phyloP scores from a whole-genome alignment of 2,113 vertebrate genomes.

The Cephalopholis sonnerati region DNA sequence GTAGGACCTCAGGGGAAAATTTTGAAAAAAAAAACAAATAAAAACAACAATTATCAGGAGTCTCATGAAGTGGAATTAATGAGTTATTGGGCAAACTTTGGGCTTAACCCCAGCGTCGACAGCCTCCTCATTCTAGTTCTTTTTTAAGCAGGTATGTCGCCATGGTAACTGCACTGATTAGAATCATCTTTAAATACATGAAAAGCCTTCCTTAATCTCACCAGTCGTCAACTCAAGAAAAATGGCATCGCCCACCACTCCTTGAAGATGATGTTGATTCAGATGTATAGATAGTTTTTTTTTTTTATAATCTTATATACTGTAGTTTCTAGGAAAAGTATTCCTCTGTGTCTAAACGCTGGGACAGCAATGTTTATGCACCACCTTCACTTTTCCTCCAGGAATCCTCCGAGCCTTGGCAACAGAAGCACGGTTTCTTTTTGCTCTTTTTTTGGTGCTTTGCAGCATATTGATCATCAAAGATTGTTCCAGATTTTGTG shows the following conservation, averaged over 20 bases:
- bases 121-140: slow-evolving; percentile 1
- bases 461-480: slow-evolving; percentile 5
- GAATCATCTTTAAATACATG: slow-evolving; percentile 51
- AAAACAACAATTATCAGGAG: not conserved
- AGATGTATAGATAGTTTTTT: slow-evolving; percentile 19
- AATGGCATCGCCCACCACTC: slow-evolving; percentile 18
- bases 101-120: not conserved
- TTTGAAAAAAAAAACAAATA: no score
- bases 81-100: slow-evolving; percentile 23
- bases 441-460: not conserved
- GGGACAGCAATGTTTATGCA: not conserved
- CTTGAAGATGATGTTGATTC: slow-evolving; percentile 18
- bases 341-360: slow-evolving; percentile 10
- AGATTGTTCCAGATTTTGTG: not conserved
- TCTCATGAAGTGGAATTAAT: slow-evolving; percentile 14
- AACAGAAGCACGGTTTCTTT: not conserved
- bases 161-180: slow-evolving; percentile 51
- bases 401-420: slow-evolving; percentile 13
- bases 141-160: slow-evolving; percentile 34
- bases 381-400: slow-evolving; percentile 1
- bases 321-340: not conserved
- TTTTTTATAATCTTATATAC: slow-evolving; percentile 11
- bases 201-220: slow-evolving; percentile 37
- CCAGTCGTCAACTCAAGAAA: slow-evolving; percentile 16
- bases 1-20: not conserved